A percentile compares a stretch with the other conserved stretches of the same genome.
Evolutionary conservation across 2,888 invertebrate genomes (phyloP).

Genomic region (Ctenicera cuprea): DNA sequence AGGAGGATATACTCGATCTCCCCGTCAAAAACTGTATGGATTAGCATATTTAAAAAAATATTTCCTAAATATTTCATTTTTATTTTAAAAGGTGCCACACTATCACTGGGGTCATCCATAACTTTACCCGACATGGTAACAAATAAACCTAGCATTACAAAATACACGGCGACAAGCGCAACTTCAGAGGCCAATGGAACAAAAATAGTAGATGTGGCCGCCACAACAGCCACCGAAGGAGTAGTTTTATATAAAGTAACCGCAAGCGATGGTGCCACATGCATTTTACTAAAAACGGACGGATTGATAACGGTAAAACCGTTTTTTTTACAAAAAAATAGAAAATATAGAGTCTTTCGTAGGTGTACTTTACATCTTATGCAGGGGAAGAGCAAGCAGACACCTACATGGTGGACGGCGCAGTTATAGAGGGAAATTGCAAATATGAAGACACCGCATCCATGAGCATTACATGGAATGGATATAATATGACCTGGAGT

Average conservation of each 20-base stretch:
- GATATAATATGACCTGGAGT: constrained; percentile 83
- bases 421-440: constrained; percentile 84
- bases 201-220: constrained; percentile 40
- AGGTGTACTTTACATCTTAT: constrained; percentile 69
- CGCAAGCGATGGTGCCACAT: constrained; percentile 83
- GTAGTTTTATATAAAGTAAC: constrained; percentile 79
- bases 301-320: constrained; percentile 77
- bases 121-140: constrained; percentile 66
- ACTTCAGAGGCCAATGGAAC: constrained; percentile 58
- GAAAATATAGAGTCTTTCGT: background rate
- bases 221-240: constrained; percentile 54
- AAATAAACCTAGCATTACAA: constrained; percentile 78
- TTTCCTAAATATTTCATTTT: no score
- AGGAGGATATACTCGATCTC: no score
- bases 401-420: constrained; percentile 84
- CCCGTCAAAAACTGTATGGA: no score
- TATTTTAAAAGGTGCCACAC: constrained; percentile 46
- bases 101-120: constrained; percentile 59
- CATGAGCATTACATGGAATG: constrained; percentile 84
- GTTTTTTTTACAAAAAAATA: background rate
- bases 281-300: constrained; percentile 86
- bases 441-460: constrained; percentile 84
- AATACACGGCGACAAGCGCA: constrained; percentile 77
- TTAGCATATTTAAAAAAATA: no score
- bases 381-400: constrained; percentile 75